A percentile compares a stretch with the other conserved stretches of the same genome.
Evolutionary conservation across 2,797 vertebrate species (phyloP).

Genomic region (Molossus molossus): DNA sequence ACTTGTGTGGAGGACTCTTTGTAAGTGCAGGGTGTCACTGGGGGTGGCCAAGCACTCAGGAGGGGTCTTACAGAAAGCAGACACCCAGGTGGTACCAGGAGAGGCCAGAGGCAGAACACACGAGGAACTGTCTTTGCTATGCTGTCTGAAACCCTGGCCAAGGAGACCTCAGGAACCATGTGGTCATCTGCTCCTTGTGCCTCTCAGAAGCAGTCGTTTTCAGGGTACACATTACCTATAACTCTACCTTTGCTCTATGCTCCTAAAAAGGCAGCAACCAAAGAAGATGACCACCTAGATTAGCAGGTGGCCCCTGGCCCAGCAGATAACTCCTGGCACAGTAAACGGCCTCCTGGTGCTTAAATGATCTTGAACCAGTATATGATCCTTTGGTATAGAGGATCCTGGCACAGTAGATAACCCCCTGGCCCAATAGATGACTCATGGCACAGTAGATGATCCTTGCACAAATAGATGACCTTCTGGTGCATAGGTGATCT

Average conservation of each 20-base stretch:
- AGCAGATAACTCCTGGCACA: not conserved
- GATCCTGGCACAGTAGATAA: not conserved
- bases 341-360: not conserved
- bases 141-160: not conserved
- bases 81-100: rapidly evolving
- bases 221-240: rapidly evolving
- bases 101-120: rapidly evolving
- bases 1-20: rapidly evolving
- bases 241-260: not conserved
- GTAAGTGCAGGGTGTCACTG: rapidly evolving
- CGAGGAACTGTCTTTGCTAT: rapidly evolving
- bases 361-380: not conserved
- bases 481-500: not conserved
- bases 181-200: too few species aligned
- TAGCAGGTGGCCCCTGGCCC: not conserved
- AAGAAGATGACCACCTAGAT: rapidly evolving
- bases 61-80: not conserved
- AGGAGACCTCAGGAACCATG: not conserved
- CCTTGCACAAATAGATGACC: rapidly evolving
- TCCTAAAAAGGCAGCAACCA: not conserved
- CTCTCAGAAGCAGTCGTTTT: not conserved
- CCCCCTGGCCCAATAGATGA: not conserved
- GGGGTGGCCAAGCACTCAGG: rapidly evolving
- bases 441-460: not conserved
- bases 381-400: not conserved